Evolutionary conservation across 2,797 vertebrate species (phyloP).

Genomic region (Propithecus deckenii): DNA sequence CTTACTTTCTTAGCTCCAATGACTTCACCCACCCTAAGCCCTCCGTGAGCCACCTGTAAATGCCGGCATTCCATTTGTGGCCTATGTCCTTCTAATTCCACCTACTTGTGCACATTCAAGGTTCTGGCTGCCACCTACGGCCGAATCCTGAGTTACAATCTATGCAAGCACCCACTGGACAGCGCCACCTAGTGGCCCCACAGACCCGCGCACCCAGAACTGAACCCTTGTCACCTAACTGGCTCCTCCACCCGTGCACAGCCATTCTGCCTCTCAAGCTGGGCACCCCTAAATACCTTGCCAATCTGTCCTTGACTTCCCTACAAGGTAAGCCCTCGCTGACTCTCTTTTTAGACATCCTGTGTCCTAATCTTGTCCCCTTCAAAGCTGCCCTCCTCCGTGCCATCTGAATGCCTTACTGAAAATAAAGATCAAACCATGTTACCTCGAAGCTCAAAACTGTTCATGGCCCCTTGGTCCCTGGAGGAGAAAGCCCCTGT

Average conservation of each 20-base stretch:
- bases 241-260: not conserved
- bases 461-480: fast-evolving
- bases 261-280: not conserved
- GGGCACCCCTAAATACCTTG: not conserved
- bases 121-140: too few relatives aligned
- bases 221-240: fast-evolving
- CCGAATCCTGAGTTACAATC: fast-evolving
- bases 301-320: not conserved
- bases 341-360: not conserved
- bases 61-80: not conserved
- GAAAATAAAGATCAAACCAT: not conserved
- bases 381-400: not conserved
- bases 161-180: not conserved
- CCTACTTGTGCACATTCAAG: not conserved
- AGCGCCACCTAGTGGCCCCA: slow-evolving; percentile 42
- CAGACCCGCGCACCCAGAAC: not conserved
- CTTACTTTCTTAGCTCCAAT: not conserved
- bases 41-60: not conserved
- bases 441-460: not conserved
- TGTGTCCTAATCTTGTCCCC: too few relatives aligned
- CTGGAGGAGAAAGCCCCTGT: not conserved
- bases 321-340: not conserved
- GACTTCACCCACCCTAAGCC: not conserved
- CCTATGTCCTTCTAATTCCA: not conserved
- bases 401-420: not conserved